These are phyloP conservation scores for Protosalanx chinensis DNA, from an alignment of 2,797 vertebrate genomes.

Conservation along the genomic window DNA sequence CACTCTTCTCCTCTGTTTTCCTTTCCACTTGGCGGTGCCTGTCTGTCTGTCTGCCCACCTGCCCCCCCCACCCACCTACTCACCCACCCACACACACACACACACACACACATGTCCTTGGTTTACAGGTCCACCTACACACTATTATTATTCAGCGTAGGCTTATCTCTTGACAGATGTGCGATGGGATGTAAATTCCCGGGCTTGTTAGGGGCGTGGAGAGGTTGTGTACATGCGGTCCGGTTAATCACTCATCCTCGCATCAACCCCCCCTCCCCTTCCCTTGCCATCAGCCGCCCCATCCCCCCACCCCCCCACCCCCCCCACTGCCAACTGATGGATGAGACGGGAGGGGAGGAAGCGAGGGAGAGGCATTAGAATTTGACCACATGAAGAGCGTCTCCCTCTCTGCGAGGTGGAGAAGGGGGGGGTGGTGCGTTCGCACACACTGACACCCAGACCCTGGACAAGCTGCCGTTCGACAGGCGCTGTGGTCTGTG, in stretches of 20 bases:
- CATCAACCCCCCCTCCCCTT: background rate
- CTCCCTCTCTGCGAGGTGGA: background rate
- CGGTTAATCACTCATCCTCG: constrained; percentile 68
- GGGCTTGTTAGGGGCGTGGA: constrained; percentile 65
- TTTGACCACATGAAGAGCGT: constrained; percentile 45
- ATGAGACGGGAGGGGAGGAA: constrained; percentile 54
- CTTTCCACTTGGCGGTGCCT: constrained; percentile 19
- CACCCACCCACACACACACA: too few relatives aligned
- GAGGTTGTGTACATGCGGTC: constrained; percentile 63
- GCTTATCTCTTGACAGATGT: constrained; percentile 66
- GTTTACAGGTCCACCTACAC: constrained; percentile 22
- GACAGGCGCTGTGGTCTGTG: constrained; percentile 39
- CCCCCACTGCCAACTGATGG: constrained; percentile 52
- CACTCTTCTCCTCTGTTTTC: constrained; percentile 37
- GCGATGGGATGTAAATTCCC: constrained; percentile 68
- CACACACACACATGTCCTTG: constrained; percentile 2
- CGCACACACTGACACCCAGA: constrained; percentile 31
- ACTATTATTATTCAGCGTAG: constrained; percentile 63
- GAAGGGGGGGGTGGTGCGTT: background rate
- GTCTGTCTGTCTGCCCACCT: constrained; percentile 21
- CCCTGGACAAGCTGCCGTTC: constrained; percentile 25
- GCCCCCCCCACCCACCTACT: constrained; percentile 20
- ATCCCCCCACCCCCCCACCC: constrained; percentile 19
- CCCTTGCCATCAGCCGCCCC: background rate
- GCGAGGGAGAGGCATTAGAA: constrained; percentile 51